phyloP scores from a whole-genome alignment of 2,888 invertebrate genomes.

The Aspidiotus destructor region DNA sequence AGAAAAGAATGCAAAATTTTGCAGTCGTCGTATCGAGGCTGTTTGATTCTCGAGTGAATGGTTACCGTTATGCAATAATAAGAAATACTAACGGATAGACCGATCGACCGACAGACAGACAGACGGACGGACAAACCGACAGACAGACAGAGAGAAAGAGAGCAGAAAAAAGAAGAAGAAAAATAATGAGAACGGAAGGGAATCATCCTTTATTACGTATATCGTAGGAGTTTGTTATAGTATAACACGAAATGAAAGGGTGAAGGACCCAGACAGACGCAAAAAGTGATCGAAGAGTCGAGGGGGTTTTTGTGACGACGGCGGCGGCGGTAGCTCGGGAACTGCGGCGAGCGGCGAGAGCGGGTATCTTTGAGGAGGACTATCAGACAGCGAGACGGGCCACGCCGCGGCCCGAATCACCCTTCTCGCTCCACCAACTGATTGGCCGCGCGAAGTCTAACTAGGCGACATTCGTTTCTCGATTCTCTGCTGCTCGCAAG shows the following conservation, averaged over 20 bases:
- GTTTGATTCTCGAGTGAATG: too few species aligned
- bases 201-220: constrained; percentile 19
- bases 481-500: constrained; percentile 25
- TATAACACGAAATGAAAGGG: constrained; percentile 20
- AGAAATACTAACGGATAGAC: too few species aligned
- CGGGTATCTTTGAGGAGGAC: constrained; percentile 23
- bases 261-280: constrained; percentile 30
- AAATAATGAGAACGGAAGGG: constrained; percentile 23
- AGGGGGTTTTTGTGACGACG: constrained; percentile 26
- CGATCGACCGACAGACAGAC: too few species aligned
- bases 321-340: not conserved
- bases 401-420: constrained; percentile 26
- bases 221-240: constrained; percentile 24
- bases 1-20: too few species aligned
- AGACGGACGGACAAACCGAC: too few species aligned
- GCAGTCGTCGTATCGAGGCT: too few species aligned
- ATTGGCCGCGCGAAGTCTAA: constrained; percentile 27
- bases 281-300: constrained; percentile 20
- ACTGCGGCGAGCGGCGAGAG: constrained; percentile 15
- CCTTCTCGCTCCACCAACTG: constrained; percentile 23
- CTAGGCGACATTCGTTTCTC: constrained; percentile 30
- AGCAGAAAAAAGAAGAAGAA: not conserved
- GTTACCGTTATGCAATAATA: too few species aligned
- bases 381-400: constrained; percentile 31
- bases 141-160: not conserved